Base-by-base conservation (phyloP, 2,113 vertebrate species). In the Zootoca vivipara region DNA sequence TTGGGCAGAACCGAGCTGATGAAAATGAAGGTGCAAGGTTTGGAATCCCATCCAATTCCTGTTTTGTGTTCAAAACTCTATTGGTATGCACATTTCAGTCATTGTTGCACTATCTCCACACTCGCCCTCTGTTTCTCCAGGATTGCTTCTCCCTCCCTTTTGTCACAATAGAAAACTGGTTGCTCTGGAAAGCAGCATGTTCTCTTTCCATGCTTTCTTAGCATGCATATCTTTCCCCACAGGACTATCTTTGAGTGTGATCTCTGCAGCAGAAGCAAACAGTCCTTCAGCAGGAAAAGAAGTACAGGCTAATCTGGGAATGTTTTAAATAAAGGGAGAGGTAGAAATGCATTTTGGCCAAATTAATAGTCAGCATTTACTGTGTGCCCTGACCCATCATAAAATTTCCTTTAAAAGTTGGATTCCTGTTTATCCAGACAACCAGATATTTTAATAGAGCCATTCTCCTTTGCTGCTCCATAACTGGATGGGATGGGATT, bases 1-100 rank as follows among this genome's bases (percentile, higher is more conserved):
- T 85, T 86, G 93, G 88, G 87, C 90, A 87, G 91, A 92, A 90
- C 95, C 87, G 94, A 96, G 95, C 95, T 96, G 94, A 94, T 94
- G 94, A 70, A 92, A 94, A 94, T 5, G 79, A 83, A 84, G 46
- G 28, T 78, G 73, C 42, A 89, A 89, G 80, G 82, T 56, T 42
- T 88, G 73, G 30, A 52, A 22, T 88, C n/a, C 28, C 30, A 28
- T 87, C 15, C 26, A 40, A 20, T 38, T 80, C 26, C 42, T 28
- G 1, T 80, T 86, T 85, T 38, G 30, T 26, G 78, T 58, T 40
- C 30, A 65, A 52, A 42, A 52, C 28, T 67, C 12, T 24, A 58
- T 20, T 16, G 58, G 72, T 22, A 42, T n/a, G 40, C 24, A 88
- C 18, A 5, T 18, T 82, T 74, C 28, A 64, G 28, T n/a, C 35